phyloP scores from a whole-genome alignment of 2,113 vertebrate genomes.

The Podarcis cretensis region DNA sequence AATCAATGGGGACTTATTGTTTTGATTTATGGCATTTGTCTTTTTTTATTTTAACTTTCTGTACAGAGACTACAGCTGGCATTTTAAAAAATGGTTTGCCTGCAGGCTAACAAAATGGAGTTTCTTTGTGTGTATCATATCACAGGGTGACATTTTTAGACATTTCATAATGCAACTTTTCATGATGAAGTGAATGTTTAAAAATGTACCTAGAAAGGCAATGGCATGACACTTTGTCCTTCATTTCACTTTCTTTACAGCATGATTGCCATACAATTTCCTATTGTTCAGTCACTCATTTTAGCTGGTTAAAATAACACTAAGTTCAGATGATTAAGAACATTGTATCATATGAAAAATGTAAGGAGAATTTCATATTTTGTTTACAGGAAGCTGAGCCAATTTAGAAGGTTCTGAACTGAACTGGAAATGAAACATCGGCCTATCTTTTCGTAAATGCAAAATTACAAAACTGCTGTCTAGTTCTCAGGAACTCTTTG shows the following conservation, averaged over 20 bases:
- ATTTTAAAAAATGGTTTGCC: constrained; percentile 48
- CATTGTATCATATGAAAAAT: background rate
- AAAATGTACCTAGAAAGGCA: constrained; percentile 26
- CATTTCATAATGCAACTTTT: constrained; percentile 22
- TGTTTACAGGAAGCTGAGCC: background rate
- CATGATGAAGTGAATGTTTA: constrained; percentile 33
- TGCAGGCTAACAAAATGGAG: constrained; percentile 35
- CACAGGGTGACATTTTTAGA: background rate
- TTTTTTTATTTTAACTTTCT: constrained; percentile 28
- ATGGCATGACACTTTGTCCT: constrained; percentile 30
- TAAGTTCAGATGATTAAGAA: background rate
- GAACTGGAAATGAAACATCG: background rate
- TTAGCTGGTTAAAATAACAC: background rate
- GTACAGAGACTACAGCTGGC: constrained; percentile 32
- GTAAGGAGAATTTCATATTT: background rate
- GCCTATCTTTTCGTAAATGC: background rate
- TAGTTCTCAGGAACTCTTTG: background rate
- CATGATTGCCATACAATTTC: constrained; percentile 34
- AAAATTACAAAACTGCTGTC: background rate
- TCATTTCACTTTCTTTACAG: constrained; percentile 9
- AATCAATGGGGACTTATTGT: background rate
- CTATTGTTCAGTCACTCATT: constrained; percentile 7
- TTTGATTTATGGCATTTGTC: constrained; percentile 27
- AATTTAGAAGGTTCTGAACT: background rate
- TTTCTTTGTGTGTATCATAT: constrained; percentile 25